phyloP scores from a whole-genome alignment of 2,888 invertebrate species.

The Drosophila anomelani region DNA sequence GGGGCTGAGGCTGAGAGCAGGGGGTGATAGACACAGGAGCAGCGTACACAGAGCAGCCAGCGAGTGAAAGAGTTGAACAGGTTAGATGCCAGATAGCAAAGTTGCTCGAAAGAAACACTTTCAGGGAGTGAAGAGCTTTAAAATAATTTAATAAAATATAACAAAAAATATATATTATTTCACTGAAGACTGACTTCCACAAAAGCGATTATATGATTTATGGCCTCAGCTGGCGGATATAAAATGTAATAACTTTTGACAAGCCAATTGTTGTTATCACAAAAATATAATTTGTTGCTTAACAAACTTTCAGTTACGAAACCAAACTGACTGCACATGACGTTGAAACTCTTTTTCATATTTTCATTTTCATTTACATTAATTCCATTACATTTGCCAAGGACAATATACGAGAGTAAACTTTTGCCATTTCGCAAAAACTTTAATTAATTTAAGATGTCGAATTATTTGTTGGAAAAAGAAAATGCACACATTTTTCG shows the following conservation, averaged over 20 bases:
- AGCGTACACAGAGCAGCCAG: constrained; percentile 2
- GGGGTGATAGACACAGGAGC: constrained; percentile 14
- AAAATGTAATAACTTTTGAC: not conserved
- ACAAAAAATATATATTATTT: too few relatives aligned
- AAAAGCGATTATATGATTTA: not conserved
- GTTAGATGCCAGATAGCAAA: constrained; percentile 19
- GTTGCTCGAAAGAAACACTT: constrained; percentile 6
- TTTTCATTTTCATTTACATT: constrained; percentile 4
- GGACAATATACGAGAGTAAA: constrained; percentile 6
- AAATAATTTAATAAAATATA: not conserved
- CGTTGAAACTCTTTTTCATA: not conserved
- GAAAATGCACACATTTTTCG: not conserved
- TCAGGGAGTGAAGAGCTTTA: not conserved
- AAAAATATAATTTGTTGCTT: constrained; percentile 1
- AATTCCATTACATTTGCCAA: constrained; percentile 10
- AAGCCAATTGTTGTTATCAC: not conserved
- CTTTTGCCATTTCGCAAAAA: constrained; percentile 31
- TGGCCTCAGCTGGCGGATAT: not conserved
- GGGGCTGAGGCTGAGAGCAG: not conserved
- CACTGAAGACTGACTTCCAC: too few relatives aligned
- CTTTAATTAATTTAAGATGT: constrained; percentile 40
- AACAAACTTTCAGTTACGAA: constrained; percentile 1
- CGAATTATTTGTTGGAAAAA: constrained; percentile 27
- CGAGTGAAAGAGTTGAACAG: constrained; percentile 7
- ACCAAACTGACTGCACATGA: not conserved